A percentile compares a stretch with the other conserved stretches of the same genome.
Conservation (phyloP, 2,797 vertebrate genomes). For the Scleropages formosus region DNA sequence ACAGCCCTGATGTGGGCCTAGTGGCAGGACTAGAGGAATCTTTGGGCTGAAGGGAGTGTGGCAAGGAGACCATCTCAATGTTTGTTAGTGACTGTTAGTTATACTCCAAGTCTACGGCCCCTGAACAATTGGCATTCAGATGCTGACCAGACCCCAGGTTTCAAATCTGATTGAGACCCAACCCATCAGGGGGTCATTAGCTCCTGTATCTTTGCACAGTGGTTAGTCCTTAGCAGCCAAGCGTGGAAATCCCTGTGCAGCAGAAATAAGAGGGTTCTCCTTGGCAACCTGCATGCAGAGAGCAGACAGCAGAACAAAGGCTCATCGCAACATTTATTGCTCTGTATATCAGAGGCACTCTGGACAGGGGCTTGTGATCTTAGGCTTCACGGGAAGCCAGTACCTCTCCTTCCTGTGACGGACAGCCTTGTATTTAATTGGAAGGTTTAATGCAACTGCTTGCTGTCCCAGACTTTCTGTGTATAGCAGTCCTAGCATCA, state of each 20-base stretch:
- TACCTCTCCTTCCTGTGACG: background rate
- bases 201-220: conserved; percentile 37
- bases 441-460: too few relatives aligned
- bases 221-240: conserved; percentile 30
- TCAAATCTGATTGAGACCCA: conserved; percentile 26
- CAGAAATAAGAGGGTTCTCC: background rate
- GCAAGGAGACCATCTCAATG: conserved; percentile 26
- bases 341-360: too few relatives aligned
- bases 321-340: background rate
- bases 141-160: too few relatives aligned
- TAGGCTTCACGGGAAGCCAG: background rate
- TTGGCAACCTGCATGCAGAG: too few relatives aligned
- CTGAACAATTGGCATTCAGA: conserved; percentile 34
- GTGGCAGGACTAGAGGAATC: too few relatives aligned
- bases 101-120: too few relatives aligned
- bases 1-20: too few relatives aligned
- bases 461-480: too few relatives aligned
- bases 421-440: background rate
- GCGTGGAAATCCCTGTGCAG: too few relatives aligned
- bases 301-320: background rate
- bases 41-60: background rate
- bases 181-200: conserved; percentile 50
- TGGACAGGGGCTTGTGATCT: too few relatives aligned
- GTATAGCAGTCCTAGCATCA: too few relatives aligned
- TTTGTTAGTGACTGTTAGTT: background rate